Evolutionary conservation across 2,888 invertebrate genomes (phyloP), one percentile per base, ranked within the genome.

Genomic region (Lysandra coridon): DNA sequence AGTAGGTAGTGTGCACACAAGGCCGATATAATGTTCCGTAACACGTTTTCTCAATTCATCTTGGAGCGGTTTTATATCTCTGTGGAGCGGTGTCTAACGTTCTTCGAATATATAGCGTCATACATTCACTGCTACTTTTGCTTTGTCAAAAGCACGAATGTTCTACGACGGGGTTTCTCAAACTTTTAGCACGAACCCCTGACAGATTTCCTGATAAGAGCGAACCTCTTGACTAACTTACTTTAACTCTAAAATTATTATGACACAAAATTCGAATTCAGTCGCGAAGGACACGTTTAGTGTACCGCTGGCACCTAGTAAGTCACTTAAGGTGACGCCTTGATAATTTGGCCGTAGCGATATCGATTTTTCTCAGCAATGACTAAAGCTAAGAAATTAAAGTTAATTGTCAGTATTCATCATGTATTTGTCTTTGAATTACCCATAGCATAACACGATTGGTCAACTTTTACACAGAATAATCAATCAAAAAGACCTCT

Each of bases 81-180:
- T 23, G 23, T 62, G 2, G 7, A 23, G 62, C n/a, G 10, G 1
- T 62, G 62, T 62, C 23, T 62, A 60, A n/a, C n/a, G 62, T n/a
- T 62, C 62, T 62, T 62, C 23, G 62, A 62, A 62, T 62, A 62
- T 23, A 62, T n/a, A 62, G 23, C 62, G 23, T 5, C n/a, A 23
- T 62, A n/a, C n/a, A 62, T 23, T 62, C 17, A 62, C 62, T 62
- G 62, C 62, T 23, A 62, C 62, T 62, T 62, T 62, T 62, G 62
- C 62, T n/a, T 62, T 62, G 62, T 62, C 23, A 62, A 62, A 62
- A 62, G n/a, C 23, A 62, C 62, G 23, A 62, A 62, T 62, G 62
- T 62, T 62, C n/a, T 23, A n/a, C 5, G n/a, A 62, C 57, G 17
- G 17, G 57, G 17, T 57, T 57, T 57, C 57, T 17, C 17, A 57